Percentiles rank a stretch among this genome's conserved stretches.
Evolutionary conservation across 1,140 invertebrate species (phyloP).

Genomic region (Chironomus striatipennis): DNA sequence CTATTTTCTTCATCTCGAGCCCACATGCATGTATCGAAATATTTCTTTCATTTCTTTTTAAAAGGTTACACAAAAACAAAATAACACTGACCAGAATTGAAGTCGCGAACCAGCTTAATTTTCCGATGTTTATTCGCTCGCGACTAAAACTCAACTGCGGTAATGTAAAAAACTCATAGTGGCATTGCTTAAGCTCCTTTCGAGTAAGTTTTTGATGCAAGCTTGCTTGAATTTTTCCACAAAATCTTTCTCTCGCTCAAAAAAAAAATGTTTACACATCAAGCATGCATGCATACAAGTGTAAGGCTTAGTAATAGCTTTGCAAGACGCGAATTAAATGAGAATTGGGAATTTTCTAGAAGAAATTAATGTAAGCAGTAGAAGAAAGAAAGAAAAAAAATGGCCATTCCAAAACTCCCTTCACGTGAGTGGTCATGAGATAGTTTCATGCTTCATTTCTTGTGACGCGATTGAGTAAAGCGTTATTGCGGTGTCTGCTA

Average conservation of each 20-base stretch:
- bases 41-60: background rate
- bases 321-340: too few relatives aligned
- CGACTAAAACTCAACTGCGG: constrained; percentile 18
- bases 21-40: background rate
- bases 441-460: too few relatives aligned
- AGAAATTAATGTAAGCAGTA: too few relatives aligned
- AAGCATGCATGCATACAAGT: too few relatives aligned
- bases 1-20: too few relatives aligned
- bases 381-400: too few relatives aligned
- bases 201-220: background rate
- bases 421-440: too few relatives aligned
- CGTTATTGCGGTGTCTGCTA: too few relatives aligned
- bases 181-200: constrained; percentile 3
- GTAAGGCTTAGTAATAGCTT: too few relatives aligned
- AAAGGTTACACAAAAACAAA: background rate
- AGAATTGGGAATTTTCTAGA: too few relatives aligned
- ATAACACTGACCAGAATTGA: constrained; percentile 9
- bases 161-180: background rate
- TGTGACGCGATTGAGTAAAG: too few relatives aligned
- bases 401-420: too few relatives aligned
- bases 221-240: background rate
- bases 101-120: background rate
- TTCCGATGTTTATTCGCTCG: constrained; percentile 16
- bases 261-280: background rate
- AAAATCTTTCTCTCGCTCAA: background rate